These are phyloP conservation scores for Dugesia japonica DNA, from an alignment of 2,888 invertebrate species.

Conservation along the genomic window DNA sequence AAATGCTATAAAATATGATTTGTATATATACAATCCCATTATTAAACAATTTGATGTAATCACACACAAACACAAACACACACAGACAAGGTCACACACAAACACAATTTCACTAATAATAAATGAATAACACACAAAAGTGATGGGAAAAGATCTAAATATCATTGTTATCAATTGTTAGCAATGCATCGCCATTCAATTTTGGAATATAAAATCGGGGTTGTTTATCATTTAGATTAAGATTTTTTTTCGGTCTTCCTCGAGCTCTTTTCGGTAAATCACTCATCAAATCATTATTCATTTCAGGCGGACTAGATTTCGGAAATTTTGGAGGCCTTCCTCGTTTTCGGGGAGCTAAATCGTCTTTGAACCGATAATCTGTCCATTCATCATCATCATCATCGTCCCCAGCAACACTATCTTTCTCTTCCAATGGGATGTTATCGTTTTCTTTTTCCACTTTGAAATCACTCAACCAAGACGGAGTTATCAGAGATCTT, in stretches of 20 bases:
- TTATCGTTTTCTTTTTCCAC: neutral
- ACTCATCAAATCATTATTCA: neutral
- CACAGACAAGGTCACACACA: no score
- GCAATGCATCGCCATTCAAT: neutral
- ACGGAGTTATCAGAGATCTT: neutral
- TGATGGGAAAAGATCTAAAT: no score
- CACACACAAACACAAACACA: no score
- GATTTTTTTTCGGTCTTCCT: neutral
- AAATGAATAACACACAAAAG: no score
- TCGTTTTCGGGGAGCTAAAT: neutral
- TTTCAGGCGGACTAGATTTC: neutral
- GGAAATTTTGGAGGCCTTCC: neutral
- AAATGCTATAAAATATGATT: no score
- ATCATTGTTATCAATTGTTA: neutral
- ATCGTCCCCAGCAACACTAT: neutral
- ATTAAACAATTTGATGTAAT: no score
- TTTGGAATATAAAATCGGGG: constrained; percentile 3
- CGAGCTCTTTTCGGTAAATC: neutral
- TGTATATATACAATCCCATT: no score
- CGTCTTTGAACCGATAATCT: neutral
- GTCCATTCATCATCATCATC: neutral
- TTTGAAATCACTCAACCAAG: constrained; percentile 8
- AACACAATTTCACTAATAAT: no score
- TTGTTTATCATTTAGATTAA: neutral
- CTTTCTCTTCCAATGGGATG: no score